Percentiles rank a stretch among this genome's conserved stretches.
These are phyloP conservation scores for Drosophila novamexicana DNA, from an alignment of 1,140 invertebrate genomes.

Conservation along the genomic window DNA sequence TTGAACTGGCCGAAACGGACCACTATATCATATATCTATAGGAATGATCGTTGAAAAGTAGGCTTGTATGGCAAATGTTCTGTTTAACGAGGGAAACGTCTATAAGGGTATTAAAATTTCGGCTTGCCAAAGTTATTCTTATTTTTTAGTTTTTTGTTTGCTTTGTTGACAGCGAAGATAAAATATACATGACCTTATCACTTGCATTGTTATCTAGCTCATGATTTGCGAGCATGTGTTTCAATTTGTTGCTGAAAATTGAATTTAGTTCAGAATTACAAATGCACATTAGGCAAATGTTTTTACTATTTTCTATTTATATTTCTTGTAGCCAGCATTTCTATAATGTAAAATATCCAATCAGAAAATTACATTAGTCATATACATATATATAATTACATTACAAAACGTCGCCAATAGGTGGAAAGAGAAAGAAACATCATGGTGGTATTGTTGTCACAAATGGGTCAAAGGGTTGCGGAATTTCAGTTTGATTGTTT, in stretches of 20 bases:
- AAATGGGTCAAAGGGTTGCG: background rate
- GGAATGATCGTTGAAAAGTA: no score
- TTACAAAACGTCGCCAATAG: background rate
- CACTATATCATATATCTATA: no score
- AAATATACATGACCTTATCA: conserved; percentile 23
- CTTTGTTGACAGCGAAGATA: background rate
- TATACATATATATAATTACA: background rate
- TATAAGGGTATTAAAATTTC: background rate
- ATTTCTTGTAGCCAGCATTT: no score
- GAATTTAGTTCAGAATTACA: background rate
- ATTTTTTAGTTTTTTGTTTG: background rate
- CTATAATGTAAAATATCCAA: no score
- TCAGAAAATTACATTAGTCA: background rate
- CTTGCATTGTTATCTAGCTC: conserved; percentile 4
- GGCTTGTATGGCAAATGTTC: no score
- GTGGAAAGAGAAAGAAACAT: background rate
- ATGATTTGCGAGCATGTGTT: conserved; percentile 10
- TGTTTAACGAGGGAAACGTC: no score
- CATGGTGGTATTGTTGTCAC: background rate
- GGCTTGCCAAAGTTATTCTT: background rate
- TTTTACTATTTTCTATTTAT: no score
- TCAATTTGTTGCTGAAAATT: conserved; percentile 6
- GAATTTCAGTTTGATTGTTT: conserved; percentile 1
- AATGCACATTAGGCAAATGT: background rate
- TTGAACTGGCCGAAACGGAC: no score